Evolutionary conservation across 1,140 invertebrate species (phyloP).

Genomic region (Cephus cinctus): DNA sequence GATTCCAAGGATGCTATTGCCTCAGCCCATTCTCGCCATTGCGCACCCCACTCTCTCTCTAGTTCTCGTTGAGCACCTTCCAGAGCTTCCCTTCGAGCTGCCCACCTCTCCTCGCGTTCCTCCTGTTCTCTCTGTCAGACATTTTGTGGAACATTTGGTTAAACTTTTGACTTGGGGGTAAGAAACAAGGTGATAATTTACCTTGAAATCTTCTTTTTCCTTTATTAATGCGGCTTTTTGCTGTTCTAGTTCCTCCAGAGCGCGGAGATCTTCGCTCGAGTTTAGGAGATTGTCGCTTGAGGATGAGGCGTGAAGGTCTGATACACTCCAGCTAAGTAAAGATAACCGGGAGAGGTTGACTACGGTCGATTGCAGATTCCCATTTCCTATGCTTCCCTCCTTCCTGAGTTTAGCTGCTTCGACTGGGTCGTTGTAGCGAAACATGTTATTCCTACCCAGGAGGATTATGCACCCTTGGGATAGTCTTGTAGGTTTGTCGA

Average conservation of each 20-base stretch:
- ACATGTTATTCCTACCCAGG: constrained; percentile 87
- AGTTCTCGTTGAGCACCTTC: constrained; percentile 56
- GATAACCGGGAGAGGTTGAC: constrained; percentile 81
- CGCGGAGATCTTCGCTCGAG: constrained; percentile 50
- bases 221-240: constrained; percentile 54
- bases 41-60: constrained; percentile 55
- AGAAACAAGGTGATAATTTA: constrained; percentile 13
- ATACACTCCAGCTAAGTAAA: constrained; percentile 79
- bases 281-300: constrained; percentile 70
- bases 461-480: constrained; percentile 83
- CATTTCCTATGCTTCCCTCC: constrained; percentile 60
- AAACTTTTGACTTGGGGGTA: too few relatives aligned
- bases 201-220: constrained; percentile 54
- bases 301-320: constrained; percentile 69
- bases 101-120: constrained; percentile 57
- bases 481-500: constrained; percentile 72
- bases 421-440: constrained; percentile 89
- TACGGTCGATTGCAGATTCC: constrained; percentile 60
- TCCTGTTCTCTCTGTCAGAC: constrained; percentile 54
- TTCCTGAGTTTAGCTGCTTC: constrained; percentile 84
- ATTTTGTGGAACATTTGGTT: too few relatives aligned
- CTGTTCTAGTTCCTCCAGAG: constrained; percentile 51
- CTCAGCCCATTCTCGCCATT: constrained; percentile 54
- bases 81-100: constrained; percentile 50
- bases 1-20: constrained; percentile 50